Evolutionary conservation across 2,888 invertebrate species (phyloP).

Genomic region (Rhagophthalmus giganteus): DNA sequence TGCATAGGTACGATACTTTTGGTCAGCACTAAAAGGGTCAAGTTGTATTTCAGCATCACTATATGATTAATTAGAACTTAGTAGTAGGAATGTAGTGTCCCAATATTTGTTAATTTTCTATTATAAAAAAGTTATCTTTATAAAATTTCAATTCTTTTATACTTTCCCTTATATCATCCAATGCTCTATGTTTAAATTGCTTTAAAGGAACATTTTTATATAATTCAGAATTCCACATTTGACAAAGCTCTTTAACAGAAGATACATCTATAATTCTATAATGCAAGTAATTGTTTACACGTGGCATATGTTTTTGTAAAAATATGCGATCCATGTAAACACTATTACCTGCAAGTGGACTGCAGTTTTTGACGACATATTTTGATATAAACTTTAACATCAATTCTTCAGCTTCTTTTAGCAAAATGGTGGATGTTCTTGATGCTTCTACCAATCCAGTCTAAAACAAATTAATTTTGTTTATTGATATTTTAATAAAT

Average conservation of each 20-base stretch:
- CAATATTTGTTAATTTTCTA: constrained; percentile 56
- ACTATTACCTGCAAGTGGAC: constrained; percentile 86
- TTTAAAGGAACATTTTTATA: constrained; percentile 65
- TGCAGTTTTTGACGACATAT: constrained; percentile 61
- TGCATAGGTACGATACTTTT: no score
- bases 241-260: constrained; percentile 81
- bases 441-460: constrained; percentile 80
- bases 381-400: constrained; percentile 72
- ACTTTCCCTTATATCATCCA: constrained; percentile 86
- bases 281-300: constrained; percentile 76
- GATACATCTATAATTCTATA: constrained; percentile 94
- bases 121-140: constrained; percentile 66
- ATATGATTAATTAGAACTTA: no score
- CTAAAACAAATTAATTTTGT: no score
- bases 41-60: no score
- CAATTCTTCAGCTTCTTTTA: constrained; percentile 69
- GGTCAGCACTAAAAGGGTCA: no score
- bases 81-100: no score
- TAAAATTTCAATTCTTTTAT: constrained; percentile 83
- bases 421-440: constrained; percentile 65
- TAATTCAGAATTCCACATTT: constrained; percentile 73
- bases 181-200: constrained; percentile 68
- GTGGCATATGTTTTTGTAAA: constrained; percentile 80
- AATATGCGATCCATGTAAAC: constrained; percentile 86
- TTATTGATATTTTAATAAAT: no score